Evolutionary conservation across 2,888 invertebrate genomes (phyloP), one percentile per base, ranked within the genome.

Genomic region (Cylindroiulus punctatus): DNA sequence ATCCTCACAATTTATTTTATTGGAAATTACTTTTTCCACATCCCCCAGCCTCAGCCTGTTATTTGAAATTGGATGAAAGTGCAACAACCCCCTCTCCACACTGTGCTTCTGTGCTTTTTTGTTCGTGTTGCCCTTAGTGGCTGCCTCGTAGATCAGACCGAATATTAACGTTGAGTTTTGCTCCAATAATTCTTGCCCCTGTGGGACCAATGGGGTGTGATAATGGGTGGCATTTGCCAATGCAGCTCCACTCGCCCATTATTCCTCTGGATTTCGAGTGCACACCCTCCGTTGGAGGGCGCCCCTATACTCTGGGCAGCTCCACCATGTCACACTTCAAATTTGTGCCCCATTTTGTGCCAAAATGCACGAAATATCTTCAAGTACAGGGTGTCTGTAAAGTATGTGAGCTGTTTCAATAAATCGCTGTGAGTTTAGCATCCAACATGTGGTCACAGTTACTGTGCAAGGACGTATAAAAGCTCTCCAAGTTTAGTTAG

Each of bases 1-100:
- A 65, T 65, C 65, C 65, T 65, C 65, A 65, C 65, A 65, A 65
- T 65, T 65, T 65, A 65, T 65, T 65, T 65, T 65, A 65, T 65
- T 65, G 65, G 65, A 65, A 65, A 65, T 65, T 65, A 65, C 65
- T 65, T 65, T 65, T 65, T 65, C 65, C 26, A 65, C 65, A 65
- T 26, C 65, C 65, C n/a, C 65, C n/a, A 10, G 19, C 22, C 65
- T 65, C 26, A 14, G 47, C 47, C 26, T 65, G 12, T 65, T 65
- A 65, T 65, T 65, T 65, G 65, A 65, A 65, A 65, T 65, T 65
- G 65, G 65, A 65, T 65, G 65, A 65, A 65, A 65, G 26, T 65
- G 65, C 65, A 65, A 65, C 65, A 65, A 65, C 65, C 65, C 26
- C 26, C 65, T 26, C 65, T 65, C 22, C 12, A 19, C n/a, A 57